A percentile compares a stretch with the other conserved stretches of the same genome.
Conservation (phyloP, 1,140 invertebrate genomes). For the Anoplophora glabripennis region DNA sequence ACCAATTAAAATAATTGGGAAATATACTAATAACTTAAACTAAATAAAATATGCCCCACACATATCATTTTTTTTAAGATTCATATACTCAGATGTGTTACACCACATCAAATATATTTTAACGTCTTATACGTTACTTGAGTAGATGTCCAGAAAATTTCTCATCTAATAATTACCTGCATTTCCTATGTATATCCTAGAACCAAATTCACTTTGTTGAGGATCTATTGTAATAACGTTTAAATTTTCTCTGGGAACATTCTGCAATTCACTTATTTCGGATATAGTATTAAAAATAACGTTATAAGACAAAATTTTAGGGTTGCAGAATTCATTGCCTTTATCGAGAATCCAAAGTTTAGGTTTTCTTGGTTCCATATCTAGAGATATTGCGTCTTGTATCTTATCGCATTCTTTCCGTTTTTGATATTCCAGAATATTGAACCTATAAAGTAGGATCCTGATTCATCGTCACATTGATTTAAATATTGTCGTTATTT, state of each 20-base stretch:
- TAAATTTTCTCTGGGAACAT: constrained; percentile 13
- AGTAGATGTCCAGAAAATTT: too few species aligned
- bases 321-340: constrained; percentile 29
- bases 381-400: constrained; percentile 36
- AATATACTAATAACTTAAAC: too few species aligned
- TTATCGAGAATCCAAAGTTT: constrained; percentile 42
- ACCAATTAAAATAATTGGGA: too few species aligned
- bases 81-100: too few species aligned
- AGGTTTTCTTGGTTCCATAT: constrained; percentile 28
- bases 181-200: constrained; percentile 31
- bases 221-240: constrained; percentile 23
- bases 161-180: constrained; percentile 17
- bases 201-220: constrained; percentile 15
- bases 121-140: too few species aligned
- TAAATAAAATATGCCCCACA: too few species aligned
- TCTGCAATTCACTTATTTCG: constrained; percentile 14
- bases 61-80: too few species aligned
- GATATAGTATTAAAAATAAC: constrained; percentile 28
- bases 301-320: constrained; percentile 38
- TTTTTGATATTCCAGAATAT: constrained; percentile 29
- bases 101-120: too few species aligned
- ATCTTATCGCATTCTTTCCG: constrained; percentile 35
- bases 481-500: too few species aligned
- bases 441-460: constrained; percentile 15
- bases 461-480: too few species aligned